Conservation (phyloP, 2,888 invertebrate species). For the Luperina testacea region DNA sequence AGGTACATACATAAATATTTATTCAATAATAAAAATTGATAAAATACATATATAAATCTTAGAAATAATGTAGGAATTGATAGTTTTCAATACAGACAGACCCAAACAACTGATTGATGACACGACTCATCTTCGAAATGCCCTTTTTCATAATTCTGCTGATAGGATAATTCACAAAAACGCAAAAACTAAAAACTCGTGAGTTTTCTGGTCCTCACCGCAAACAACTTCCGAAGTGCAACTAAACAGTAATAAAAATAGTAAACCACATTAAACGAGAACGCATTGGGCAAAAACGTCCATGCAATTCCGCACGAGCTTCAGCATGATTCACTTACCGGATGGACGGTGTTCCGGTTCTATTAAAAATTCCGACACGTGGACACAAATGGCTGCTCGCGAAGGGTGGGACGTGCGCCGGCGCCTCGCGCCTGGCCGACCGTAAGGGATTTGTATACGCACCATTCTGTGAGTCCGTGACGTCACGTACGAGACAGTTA, state of each 20-base stretch:
- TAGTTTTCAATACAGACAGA: not conserved
- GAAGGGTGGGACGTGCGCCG: slow-evolving; percentile 66
- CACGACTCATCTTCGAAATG: not conserved
- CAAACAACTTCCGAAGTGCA: not conserved
- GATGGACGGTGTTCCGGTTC: slow-evolving; percentile 59
- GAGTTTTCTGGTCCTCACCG: not conserved
- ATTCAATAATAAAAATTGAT: not conserved
- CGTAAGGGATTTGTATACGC: slow-evolving; percentile 61
- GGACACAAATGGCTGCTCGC: slow-evolving; percentile 63
- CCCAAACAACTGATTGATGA: not conserved
- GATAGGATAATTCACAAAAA: not conserved
- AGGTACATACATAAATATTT: not conserved
- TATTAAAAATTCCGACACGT: slow-evolving; percentile 76
- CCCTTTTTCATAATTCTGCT: not conserved
- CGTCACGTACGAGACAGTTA: slow-evolving; percentile 63
- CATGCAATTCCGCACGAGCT: slow-evolving; percentile 42
- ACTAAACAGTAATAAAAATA: slow-evolving; percentile 21
- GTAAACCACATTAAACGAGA: slow-evolving; percentile 21
- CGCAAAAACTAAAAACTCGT: not conserved
- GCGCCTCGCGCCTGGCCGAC: slow-evolving; percentile 64
- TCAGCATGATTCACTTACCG: slow-evolving; percentile 61
- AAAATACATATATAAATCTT: not conserved
- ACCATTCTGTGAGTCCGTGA: slow-evolving; percentile 57
- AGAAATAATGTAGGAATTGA: not conserved
- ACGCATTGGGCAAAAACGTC: slow-evolving; percentile 27